phyloP scores from a whole-genome alignment of 2,888 invertebrate genomes.

The Caenorhabditis uteleia region DNA sequence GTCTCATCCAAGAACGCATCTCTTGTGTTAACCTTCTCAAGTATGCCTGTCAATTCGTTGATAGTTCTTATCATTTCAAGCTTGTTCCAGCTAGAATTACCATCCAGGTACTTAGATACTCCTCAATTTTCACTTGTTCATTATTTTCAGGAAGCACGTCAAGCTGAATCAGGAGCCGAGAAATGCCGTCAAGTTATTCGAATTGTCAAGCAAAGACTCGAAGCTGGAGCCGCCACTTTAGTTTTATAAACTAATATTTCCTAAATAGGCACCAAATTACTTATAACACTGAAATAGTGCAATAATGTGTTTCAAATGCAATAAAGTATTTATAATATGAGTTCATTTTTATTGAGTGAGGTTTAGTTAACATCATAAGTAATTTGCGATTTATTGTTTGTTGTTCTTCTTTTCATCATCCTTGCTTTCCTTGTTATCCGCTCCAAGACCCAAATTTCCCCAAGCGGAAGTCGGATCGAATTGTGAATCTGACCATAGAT shows the following conservation, averaged over 20 bases:
- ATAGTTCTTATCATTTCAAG: slow-evolving; percentile 55
- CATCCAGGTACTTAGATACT: too few relatives aligned
- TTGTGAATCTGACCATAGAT: slow-evolving; percentile 27
- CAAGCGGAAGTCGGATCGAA: slow-evolving; percentile 15
- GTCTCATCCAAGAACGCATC: slow-evolving; percentile 66
- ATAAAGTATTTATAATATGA: too few relatives aligned
- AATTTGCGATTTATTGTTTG: not conserved
- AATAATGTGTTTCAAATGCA: too few relatives aligned
- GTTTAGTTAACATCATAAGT: too few relatives aligned
- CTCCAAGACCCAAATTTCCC: slow-evolving; percentile 2
- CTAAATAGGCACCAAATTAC: too few relatives aligned
- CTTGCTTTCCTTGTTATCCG: slow-evolving; percentile 6
- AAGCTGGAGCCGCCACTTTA: slow-evolving; percentile 24
- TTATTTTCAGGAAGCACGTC: slow-evolving; percentile 65
- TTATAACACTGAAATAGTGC: too few relatives aligned
- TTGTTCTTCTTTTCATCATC: slow-evolving; percentile 3
- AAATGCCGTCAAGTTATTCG: slow-evolving; percentile 65
- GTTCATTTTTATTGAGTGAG: too few relatives aligned
- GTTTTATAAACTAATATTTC: too few relatives aligned
- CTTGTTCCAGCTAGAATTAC: slow-evolving; percentile 55
- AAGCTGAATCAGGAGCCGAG: slow-evolving; percentile 65
- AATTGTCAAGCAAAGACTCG: slow-evolving; percentile 52
- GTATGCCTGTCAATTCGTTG: slow-evolving; percentile 66
- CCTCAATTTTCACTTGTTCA: not conserved
- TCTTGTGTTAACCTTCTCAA: slow-evolving; percentile 63